Evolutionary conservation across 2,113 vertebrate species (phyloP), one percentile per base, ranked within the genome.

Genomic region (Embiotoca jacksoni): DNA sequence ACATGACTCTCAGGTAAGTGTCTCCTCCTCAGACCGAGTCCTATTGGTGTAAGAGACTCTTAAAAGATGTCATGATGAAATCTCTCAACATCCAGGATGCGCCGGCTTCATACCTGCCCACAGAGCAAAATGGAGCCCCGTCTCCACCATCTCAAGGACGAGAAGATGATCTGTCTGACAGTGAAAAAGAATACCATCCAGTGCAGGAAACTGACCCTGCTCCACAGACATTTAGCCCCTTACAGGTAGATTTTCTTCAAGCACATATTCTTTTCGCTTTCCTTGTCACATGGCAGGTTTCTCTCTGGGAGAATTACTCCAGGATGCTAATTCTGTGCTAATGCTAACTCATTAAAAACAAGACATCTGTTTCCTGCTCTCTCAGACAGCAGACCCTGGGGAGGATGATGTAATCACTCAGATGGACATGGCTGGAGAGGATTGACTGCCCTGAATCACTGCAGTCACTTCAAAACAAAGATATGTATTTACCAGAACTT

Each of bases 191-290:
- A 36, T 0, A 0, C 0, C 7, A 5, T 9, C 68, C 80, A 39
- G 63, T 77, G 37, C 88, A 85, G 72, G 85, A 90, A 75, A 83
- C 83, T 3, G 32, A 71, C 13, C 71, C 82, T 3, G 54, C 0
- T 49, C 11, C 56, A 1, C 49, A 81, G 72, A 30, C n/a, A 8
- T 14, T 46, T 3, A 14, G 1, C 13, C 16, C 0, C 10, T 5
- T 9, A 0, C 63, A 65, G 46, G 84, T 87, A 14, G 1, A 23
- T 50, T 16, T 8, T 53, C 9, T 66, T 46, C 5, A 13, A 11
- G 2, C 6, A 1, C 9, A 44, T 44, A 11, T 44, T 44, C 41
- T 44, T 44, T 3, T 44, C 10, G 10, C 10, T 44, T 44, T 44
- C 1, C 41, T 44, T 44, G 41, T 44, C 41, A 44, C 10, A 11